Evolutionary conservation across 2,797 vertebrate species (phyloP).

Genomic region (Girardinus metallicus): DNA sequence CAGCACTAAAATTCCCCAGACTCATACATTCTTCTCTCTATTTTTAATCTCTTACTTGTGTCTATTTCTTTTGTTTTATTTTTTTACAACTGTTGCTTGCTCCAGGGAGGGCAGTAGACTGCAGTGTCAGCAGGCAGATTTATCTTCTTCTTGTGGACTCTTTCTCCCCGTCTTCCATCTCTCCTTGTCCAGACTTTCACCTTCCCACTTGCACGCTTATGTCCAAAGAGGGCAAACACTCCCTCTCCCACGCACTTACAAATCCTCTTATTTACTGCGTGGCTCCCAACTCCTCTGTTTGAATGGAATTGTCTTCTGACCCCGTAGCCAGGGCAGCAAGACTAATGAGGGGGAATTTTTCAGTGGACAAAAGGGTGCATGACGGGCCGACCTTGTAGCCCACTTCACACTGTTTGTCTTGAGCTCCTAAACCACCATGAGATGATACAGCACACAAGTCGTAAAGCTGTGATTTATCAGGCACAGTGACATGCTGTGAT

Average conservation of each 20-base stretch:
- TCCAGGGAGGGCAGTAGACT: slow-evolving; percentile 20
- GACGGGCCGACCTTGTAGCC: slow-evolving; percentile 70
- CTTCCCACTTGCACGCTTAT: slow-evolving; percentile 38
- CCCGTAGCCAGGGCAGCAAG: slow-evolving; percentile 67
- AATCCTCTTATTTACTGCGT: slow-evolving; percentile 37
- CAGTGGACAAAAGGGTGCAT: slow-evolving; percentile 66
- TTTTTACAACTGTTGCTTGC: slow-evolving; percentile 3
- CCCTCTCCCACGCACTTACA: slow-evolving; percentile 23
- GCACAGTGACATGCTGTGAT: slow-evolving; percentile 42
- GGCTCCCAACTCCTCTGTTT: slow-evolving; percentile 48
- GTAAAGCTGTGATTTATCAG: slow-evolving; percentile 67
- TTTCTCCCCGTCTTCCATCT: slow-evolving; percentile 20
- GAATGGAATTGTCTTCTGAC: slow-evolving; percentile 74
- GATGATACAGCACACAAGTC: slow-evolving; percentile 59
- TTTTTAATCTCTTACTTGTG: slow-evolving; percentile 52
- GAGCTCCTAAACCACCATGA: slow-evolving; percentile 58
- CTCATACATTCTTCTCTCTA: slow-evolving; percentile 44
- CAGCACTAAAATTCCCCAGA: slow-evolving; percentile 53
- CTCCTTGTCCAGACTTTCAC: slow-evolving; percentile 49
- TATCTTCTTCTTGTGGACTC: slow-evolving; percentile 49
- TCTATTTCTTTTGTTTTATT: slow-evolving; percentile 38
- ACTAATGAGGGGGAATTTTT: slow-evolving; percentile 63
- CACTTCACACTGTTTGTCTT: slow-evolving; percentile 78
- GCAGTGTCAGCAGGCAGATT: slow-evolving; percentile 55
- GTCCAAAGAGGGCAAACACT: slow-evolving; percentile 47